These are phyloP conservation scores for Creontiades dilutus DNA, from an alignment of 2,888 invertebrate genomes.

Conservation along the genomic window DNA sequence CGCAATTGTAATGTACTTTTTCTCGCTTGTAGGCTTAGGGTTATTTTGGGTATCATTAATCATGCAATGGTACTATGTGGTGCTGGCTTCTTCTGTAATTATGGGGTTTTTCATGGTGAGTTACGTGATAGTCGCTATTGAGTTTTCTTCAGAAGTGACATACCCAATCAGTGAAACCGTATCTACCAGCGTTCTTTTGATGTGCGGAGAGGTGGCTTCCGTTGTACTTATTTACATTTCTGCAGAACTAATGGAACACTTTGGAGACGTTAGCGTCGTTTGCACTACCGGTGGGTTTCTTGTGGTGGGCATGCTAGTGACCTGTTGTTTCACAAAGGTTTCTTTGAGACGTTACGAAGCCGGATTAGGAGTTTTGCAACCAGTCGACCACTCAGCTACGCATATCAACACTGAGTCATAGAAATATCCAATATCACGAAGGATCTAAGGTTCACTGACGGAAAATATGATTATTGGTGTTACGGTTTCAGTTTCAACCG, in stretches of 20 bases:
- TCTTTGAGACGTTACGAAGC: background rate
- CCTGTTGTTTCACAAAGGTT: background rate
- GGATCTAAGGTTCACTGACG: no score
- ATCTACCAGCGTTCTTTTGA: conserved; percentile 76
- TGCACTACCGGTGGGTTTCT: background rate
- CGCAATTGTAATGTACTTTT: conserved; percentile 75
- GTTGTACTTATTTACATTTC: background rate
- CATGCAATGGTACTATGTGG: conserved; percentile 50
- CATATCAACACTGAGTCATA: no score
- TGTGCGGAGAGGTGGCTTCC: conserved; percentile 75
- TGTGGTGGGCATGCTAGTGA: background rate
- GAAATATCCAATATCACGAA: no score
- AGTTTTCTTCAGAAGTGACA: conserved; percentile 77
- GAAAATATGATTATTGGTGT: no score
- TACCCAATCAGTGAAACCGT: conserved; percentile 77
- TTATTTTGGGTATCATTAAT: conserved; percentile 75
- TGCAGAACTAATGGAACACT: background rate
- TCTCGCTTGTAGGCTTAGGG: conserved; percentile 75
- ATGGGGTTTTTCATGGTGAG: conserved; percentile 77
- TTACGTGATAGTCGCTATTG: conserved; percentile 77
- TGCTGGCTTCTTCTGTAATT: conserved; percentile 73
- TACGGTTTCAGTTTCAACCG: no score
- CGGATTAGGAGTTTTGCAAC: background rate
- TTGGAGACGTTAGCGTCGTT: background rate
- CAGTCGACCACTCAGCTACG: no score